Conservation (phyloP, 2,888 invertebrate genomes). For the Lingula anatina region DNA sequence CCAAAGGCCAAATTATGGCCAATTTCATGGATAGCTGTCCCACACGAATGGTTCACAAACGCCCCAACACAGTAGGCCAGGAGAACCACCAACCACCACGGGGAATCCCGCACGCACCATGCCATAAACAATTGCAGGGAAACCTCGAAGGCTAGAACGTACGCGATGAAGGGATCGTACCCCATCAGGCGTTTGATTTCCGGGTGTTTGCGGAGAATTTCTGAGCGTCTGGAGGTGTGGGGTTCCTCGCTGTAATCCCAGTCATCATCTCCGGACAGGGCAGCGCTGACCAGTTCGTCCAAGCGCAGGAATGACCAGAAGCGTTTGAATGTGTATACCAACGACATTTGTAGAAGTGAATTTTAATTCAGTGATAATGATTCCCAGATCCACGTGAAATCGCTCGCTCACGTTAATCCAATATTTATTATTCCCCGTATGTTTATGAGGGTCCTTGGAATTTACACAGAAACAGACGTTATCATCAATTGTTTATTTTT, state of each 20-base stretch:
- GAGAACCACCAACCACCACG: conserved; percentile 34
- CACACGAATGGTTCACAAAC: conserved; percentile 47
- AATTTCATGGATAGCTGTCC: conserved; percentile 50
- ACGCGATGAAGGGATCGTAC: conserved; percentile 39
- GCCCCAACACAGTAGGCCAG: conserved; percentile 41
- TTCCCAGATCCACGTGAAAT: neutral
- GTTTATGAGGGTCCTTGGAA: too few relatives aligned
- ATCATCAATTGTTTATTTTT: too few relatives aligned
- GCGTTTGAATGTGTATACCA: too few relatives aligned
- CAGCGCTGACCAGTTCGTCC: too few relatives aligned
- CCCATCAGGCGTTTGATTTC: conserved; percentile 52
- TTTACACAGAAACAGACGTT: too few relatives aligned
- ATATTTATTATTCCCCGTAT: too few relatives aligned
- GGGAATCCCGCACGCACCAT: conserved; percentile 30
- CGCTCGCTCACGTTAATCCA: neutral
- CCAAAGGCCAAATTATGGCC: conserved; percentile 52
- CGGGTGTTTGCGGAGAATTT: conserved; percentile 65
- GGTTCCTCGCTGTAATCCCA: conserved; percentile 97
- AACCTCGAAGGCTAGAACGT: conserved; percentile 32
- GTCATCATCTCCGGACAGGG: conserved; percentile 55
- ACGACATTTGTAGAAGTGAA: too few relatives aligned
- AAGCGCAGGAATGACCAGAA: too few relatives aligned
- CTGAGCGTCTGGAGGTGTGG: conserved; percentile 85
- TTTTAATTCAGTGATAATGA: too few relatives aligned
- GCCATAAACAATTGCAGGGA: conserved; percentile 31